These are phyloP conservation scores for Nomada ruficornis DNA, from an alignment of 2,888 invertebrate species.

Conservation along the genomic window DNA sequence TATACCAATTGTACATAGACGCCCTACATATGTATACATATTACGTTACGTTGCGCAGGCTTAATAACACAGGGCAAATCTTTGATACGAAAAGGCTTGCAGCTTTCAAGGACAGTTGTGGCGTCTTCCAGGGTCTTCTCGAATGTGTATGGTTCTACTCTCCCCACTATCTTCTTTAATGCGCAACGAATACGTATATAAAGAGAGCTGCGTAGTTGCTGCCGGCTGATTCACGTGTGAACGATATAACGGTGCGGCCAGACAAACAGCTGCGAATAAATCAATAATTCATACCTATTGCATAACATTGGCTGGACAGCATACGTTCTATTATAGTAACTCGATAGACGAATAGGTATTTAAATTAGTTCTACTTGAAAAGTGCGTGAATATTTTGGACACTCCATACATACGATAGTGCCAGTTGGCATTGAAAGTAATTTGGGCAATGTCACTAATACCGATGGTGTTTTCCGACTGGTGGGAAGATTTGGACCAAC, in stretches of 20 bases:
- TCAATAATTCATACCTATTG: conserved; percentile 1
- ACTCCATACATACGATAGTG: no score
- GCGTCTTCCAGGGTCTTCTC: conserved; percentile 40
- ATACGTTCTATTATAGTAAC: neutral
- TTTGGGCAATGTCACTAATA: conserved; percentile 90
- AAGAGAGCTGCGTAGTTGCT: conserved; percentile 41
- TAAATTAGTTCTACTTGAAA: neutral
- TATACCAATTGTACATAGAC: neutral
- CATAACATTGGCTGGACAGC: conserved; percentile 6
- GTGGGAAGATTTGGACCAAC: conserved; percentile 92
- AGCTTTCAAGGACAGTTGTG: conserved; percentile 24
- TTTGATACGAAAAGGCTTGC: conserved; percentile 3
- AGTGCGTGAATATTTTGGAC: neutral
- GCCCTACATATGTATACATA: neutral
- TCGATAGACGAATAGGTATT: neutral
- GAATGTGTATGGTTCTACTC: neutral
- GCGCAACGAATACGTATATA: conserved; percentile 60
- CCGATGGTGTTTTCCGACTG: conserved; percentile 93
- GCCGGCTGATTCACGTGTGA: conserved; percentile 34
- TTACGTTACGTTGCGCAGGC: conserved; percentile 23
- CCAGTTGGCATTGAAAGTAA: neutral
- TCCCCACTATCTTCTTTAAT: conserved; percentile 26
- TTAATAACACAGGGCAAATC: neutral
- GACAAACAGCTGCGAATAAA: conserved; percentile 18
- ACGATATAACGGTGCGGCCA: conserved; percentile 20